A percentile compares a stretch with the other conserved stretches of the same genome.
phyloP scores from a whole-genome alignment of 2,113 vertebrate species.

The Aphelocoma coerulescens region DNA sequence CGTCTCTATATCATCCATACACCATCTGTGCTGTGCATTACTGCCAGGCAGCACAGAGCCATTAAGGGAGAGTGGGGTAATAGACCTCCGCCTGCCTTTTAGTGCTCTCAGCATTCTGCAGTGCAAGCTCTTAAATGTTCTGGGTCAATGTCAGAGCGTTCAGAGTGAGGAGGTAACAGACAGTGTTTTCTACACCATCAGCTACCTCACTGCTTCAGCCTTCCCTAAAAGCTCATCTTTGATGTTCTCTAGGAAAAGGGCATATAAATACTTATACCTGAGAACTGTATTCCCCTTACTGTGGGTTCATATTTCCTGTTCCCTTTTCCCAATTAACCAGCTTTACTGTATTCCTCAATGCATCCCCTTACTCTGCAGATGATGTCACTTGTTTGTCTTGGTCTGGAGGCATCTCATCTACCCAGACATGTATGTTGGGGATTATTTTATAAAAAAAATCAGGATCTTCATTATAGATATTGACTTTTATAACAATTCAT shows the following conservation, averaged over 20 bases:
- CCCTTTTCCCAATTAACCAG: neutral
- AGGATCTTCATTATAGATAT: neutral
- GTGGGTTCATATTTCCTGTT: fast-evolving
- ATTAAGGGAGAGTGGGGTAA: neutral
- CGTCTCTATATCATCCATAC: neutral
- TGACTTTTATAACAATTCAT: neutral
- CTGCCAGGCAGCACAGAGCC: neutral
- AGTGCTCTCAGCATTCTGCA: neutral
- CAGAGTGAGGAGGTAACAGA: neutral
- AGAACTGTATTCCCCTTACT: neutral
- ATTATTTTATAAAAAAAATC: neutral
- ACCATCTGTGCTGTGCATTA: neutral
- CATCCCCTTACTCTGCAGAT: neutral
- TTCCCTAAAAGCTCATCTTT: neutral
- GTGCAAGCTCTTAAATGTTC: neutral
- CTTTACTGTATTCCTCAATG: neutral
- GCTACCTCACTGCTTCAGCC: neutral
- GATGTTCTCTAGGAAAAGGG: neutral
- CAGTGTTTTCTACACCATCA: neutral
- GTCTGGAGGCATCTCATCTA: neutral
- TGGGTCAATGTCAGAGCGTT: fast-evolving
- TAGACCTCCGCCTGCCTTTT: neutral
- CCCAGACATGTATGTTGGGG: neutral
- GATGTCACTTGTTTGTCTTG: neutral
- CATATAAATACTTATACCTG: neutral